These are phyloP conservation scores for Drosophila gaucha DNA, from an alignment of 2,888 invertebrate genomes.

Conservation along the genomic window DNA sequence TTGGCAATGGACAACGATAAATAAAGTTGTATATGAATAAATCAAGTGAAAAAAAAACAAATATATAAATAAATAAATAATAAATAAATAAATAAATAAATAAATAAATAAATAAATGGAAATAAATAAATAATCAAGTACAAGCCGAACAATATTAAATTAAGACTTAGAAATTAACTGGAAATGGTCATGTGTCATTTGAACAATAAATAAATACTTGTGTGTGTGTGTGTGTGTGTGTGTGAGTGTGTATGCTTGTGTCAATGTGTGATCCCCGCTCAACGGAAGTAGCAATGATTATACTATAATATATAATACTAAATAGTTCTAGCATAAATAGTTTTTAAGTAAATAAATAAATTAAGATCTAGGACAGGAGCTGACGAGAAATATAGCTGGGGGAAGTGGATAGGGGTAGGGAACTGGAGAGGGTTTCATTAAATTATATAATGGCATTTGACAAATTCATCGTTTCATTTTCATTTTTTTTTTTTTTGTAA, in stretches of 20 bases:
- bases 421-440: conserved; percentile 5
- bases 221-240: conserved; percentile 2
- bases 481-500: not conserved
- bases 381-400: no score
- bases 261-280: conserved; percentile 5
- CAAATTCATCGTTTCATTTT: conserved; percentile 37
- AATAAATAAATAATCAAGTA: not conserved
- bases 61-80: conserved; percentile 11
- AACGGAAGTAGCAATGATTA: conserved; percentile 7
- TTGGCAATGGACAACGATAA: conserved; percentile 1
- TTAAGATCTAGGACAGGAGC: conserved; percentile 24
- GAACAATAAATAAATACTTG: conserved; percentile 40
- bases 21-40: conserved; percentile 14
- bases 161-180: conserved; percentile 20
- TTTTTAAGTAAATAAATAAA: conserved; percentile 45
- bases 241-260: conserved; percentile 11
- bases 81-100: not conserved
- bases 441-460: conserved; percentile 54
- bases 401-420: not conserved
- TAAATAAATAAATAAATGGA: conserved; percentile 20
- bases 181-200: conserved; percentile 15
- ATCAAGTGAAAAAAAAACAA: conserved; percentile 4
- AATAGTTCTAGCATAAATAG: conserved; percentile 12
- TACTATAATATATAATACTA: conserved; percentile 39
- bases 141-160: not conserved